Conservation (phyloP, 2,113 vertebrate species). For the Zonotrichia leucophrys region DNA sequence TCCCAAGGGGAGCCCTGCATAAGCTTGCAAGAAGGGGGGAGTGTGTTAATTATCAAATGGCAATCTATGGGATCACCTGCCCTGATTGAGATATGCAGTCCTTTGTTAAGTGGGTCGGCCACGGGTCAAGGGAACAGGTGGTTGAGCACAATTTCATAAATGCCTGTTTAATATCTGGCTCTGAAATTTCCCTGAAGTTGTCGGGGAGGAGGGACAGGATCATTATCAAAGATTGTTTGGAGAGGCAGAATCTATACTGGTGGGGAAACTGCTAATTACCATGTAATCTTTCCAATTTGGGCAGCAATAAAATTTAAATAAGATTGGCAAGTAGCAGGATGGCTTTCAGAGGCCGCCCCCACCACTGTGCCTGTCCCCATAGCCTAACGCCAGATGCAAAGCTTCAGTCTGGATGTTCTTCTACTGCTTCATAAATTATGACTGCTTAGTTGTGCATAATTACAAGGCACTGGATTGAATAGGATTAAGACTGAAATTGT, state of each 20-base stretch:
- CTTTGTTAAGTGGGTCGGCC: conserved; percentile 62
- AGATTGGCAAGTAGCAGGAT: conserved; percentile 65
- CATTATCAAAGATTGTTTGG: conserved; percentile 77
- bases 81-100: conserved; percentile 71
- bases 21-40: background rate
- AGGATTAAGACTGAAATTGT: conserved; percentile 44
- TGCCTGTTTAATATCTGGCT: conserved; percentile 75
- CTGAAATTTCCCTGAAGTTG: conserved; percentile 72
- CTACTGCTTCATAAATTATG: conserved; percentile 33
- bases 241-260: conserved; percentile 70
- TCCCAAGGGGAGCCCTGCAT: background rate
- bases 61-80: conserved; percentile 56
- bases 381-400: background rate
- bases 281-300: conserved; percentile 76
- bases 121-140: conserved; percentile 74
- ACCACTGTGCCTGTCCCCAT: background rate
- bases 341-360: background rate
- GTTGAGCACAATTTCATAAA: conserved; percentile 69
- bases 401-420: conserved; percentile 31
- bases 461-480: conserved; percentile 16
- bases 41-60: conserved; percentile 20
- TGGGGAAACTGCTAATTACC: conserved; percentile 76
- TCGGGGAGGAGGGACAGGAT: conserved; percentile 51
- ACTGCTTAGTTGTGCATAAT: conserved; percentile 37
- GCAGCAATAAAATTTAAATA: conserved; percentile 76